phyloP scores from a whole-genome alignment of 2,113 vertebrate genomes.

The Tragulus kanchil region DNA sequence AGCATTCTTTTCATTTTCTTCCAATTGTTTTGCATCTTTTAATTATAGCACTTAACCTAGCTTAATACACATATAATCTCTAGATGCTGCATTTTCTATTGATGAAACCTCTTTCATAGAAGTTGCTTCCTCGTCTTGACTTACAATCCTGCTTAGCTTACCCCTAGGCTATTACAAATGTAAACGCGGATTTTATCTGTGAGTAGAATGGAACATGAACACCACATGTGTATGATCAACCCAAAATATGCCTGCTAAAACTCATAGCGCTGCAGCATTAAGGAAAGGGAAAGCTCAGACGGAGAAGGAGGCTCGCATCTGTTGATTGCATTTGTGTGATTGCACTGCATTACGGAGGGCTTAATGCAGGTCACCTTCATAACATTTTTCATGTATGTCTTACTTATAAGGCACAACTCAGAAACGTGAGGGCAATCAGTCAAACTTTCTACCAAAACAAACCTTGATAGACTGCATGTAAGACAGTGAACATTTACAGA shows the following conservation, averaged over 20 bases:
- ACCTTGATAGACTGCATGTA: background rate
- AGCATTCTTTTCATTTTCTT: background rate
- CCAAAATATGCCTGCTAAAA: constrained; percentile 34
- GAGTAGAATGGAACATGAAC: constrained; percentile 30
- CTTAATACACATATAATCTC: background rate
- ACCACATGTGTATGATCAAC: constrained; percentile 6
- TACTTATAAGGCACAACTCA: background rate
- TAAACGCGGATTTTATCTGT: background rate
- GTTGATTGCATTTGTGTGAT: constrained; percentile 26
- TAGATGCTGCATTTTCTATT: background rate
- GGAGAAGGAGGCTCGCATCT: background rate
- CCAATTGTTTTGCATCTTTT: background rate
- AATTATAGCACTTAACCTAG: background rate
- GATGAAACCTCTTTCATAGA: background rate
- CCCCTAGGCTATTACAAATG: background rate
- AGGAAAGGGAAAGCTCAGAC: background rate
- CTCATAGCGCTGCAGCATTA: background rate
- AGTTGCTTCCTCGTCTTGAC: constrained; percentile 16
- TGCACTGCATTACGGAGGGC: too few species aligned
- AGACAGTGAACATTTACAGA: too few species aligned
- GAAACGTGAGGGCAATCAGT: background rate
- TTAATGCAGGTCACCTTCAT: background rate
- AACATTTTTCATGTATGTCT: background rate
- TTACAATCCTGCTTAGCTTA: background rate
- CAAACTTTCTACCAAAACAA: background rate